Evolutionary conservation across 2,888 invertebrate species (phyloP), one percentile per base, ranked within the genome.

Genomic region (Carterocephalus palaemon): DNA sequence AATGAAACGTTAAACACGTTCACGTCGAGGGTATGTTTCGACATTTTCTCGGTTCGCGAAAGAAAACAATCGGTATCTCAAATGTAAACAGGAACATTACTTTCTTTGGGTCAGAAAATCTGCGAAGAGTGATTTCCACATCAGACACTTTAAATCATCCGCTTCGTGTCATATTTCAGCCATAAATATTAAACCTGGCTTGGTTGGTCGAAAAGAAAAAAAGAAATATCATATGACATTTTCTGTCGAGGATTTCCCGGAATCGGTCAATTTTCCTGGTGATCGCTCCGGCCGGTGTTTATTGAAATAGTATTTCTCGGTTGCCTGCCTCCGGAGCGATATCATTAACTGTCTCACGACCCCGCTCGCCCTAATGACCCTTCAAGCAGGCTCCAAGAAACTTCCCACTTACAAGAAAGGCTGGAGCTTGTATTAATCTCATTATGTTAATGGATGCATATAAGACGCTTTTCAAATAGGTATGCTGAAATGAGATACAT

Each of bases 121-220:
- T 81, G 77, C 75, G 77, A 78, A 69, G 67, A 79, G 77, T 79
- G 71, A 81, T 84, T 85, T 83, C 76, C 81, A 83, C 85, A 78
- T 85, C 79, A 79, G 78, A 78, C 78, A 81, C 76, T 84, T 83
- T 82, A 84, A 84, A 85, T 86, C 85, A 84, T 83, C 62, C 79
- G 83, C 83, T 75, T 67, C 74, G 83, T 75, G 75, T 83, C 80
- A 86, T 82, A 82, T 82, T 84, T 83, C 82, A 79, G 79, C 84
- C 78, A 84, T 86, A 85, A 85, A 85, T 85, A 84, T 84, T 84
- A 85, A 85, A 84, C 80, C 79, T 75, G 75, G 72, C 75, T 75
- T 67, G 75, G 77, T 71, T 72, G 69, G 66, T 65, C 67, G 70
- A 67, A 75, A 74, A 77, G 76, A 78, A 80, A 76, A 78, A 79